Evolutionary conservation across 2,888 invertebrate genomes (phyloP).

Genomic region (Muschampia plurimacula): DNA sequence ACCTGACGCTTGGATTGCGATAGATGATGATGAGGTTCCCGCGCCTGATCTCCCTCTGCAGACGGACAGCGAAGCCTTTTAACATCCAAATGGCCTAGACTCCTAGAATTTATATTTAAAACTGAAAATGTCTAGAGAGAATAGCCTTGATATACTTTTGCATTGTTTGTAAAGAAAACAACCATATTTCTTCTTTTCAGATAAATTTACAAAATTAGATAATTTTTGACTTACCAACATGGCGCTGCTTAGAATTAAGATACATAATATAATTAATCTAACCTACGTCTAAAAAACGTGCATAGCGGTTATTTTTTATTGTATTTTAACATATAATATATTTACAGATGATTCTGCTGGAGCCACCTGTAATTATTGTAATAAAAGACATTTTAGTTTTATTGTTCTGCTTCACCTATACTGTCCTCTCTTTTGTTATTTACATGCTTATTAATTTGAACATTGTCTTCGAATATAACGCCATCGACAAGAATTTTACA

Average conservation of each 20-base stretch:
- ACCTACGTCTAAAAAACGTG: neutral
- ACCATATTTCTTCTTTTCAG: neutral
- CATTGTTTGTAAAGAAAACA: neutral
- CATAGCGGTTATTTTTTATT: neutral
- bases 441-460: neutral
- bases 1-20: constrained; percentile 36
- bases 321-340: neutral
- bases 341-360: neutral
- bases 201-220: neutral
- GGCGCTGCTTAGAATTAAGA: neutral
- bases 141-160: constrained; percentile 4
- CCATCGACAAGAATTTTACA: too few relatives aligned
- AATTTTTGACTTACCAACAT: constrained; percentile 18
- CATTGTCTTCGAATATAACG: too few relatives aligned
- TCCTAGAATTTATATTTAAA: constrained; percentile 36
- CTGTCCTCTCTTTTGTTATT: neutral
- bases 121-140: constrained; percentile 25
- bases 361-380: neutral
- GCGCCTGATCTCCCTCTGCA: constrained; percentile 39
- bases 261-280: neutral
- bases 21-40: constrained; percentile 39
- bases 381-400: neutral
- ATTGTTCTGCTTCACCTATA: neutral
- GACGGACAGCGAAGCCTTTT: constrained; percentile 39
- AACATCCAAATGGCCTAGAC: constrained; percentile 40